Conservation (phyloP, 2,888 invertebrate genomes). For the Sepioteuthis lessoniana region DNA sequence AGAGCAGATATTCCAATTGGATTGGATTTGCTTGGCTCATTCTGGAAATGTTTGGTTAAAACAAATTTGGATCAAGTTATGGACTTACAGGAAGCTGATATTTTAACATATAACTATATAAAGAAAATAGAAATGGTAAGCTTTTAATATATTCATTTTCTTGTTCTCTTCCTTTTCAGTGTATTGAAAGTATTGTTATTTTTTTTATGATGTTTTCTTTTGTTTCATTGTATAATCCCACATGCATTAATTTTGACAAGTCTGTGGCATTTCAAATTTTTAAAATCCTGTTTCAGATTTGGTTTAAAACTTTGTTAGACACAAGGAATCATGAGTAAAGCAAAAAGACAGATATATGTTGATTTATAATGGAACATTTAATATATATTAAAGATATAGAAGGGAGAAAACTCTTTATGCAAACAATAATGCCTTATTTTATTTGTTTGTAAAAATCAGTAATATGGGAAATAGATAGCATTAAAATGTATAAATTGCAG, state of each 20-base stretch:
- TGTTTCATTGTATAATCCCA: not conserved
- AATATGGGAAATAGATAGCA: too few species aligned
- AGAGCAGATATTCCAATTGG: conserved; percentile 75
- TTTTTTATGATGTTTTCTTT: not conserved
- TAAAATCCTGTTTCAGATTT: too few species aligned
- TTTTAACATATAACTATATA: conserved; percentile 73
- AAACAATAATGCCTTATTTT: too few species aligned
- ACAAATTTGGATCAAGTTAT: conserved; percentile 67
- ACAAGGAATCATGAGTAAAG: too few species aligned
- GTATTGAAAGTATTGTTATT: not conserved
- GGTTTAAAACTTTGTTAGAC: too few species aligned
- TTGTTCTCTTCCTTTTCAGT: not conserved
- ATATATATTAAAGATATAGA: too few species aligned
- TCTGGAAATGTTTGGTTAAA: conserved; percentile 73
- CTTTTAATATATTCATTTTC: not conserved
- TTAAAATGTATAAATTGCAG: too few species aligned
- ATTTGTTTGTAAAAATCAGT: too few species aligned
- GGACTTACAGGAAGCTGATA: conserved; percentile 74
- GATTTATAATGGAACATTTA: too few species aligned
- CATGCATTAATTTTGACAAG: not conserved
- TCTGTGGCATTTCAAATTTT: too few species aligned
- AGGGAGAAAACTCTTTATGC: too few species aligned
- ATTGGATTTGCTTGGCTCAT: conserved; percentile 69
- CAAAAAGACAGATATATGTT: too few species aligned
- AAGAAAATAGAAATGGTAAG: conserved; percentile 74